phyloP scores from a whole-genome alignment of 2,113 vertebrate species.

The rat (Rattus norvegicus) region GRCr8 NC_086021.1:118566001-118566500 shows the following conservation, averaged over 20 bases:
- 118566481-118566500: neutral
- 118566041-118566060: neutral
- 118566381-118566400: constrained; percentile 18
- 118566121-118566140: neutral
- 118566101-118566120: neutral
- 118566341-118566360: neutral
- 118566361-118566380: neutral
- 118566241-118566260: neutral
- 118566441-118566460: neutral
- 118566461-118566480: constrained; percentile 4
- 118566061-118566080: neutral
- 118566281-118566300: neutral
- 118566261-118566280: neutral
- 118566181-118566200: neutral
- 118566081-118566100: neutral
- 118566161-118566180: neutral
- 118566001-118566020: neutral
- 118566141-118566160: neutral
- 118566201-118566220: rapidly evolving
- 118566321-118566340: neutral
- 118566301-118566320: neutral
- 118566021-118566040: neutral
- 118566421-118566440: neutral
- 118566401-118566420: constrained; percentile 50
- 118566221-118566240: neutral